Conservation (phyloP, 2,888 invertebrate genomes). For the Cephalotes varians region DNA sequence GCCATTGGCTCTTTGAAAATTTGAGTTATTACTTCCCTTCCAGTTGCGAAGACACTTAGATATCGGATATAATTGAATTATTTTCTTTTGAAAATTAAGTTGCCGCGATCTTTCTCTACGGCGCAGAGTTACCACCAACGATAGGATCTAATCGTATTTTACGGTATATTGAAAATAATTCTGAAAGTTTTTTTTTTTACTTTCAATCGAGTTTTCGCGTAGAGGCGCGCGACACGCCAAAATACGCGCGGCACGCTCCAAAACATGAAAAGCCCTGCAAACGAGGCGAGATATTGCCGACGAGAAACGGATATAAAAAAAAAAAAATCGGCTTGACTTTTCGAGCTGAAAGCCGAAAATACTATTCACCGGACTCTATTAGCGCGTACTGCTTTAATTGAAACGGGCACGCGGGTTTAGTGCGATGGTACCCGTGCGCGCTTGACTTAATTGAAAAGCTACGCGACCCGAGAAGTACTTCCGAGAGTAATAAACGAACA, state of each 20-base stretch:
- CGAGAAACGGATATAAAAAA: conserved; percentile 3
- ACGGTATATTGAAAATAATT: background rate
- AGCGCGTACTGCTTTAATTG: conserved; percentile 60
- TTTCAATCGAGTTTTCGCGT: conserved; percentile 11
- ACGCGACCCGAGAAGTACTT: conserved; percentile 45
- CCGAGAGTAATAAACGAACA: conserved; percentile 37
- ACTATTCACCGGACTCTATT: conserved; percentile 31
- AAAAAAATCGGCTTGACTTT: conserved; percentile 35
- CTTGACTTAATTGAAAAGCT: conserved; percentile 65
- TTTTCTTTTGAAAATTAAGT: conserved; percentile 8
- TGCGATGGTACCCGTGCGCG: conserved; percentile 30
- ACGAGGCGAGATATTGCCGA: conserved; percentile 5
- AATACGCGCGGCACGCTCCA: background rate
- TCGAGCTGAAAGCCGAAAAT: conserved; percentile 8
- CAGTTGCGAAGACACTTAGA: background rate
- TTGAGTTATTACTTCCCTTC: background rate
- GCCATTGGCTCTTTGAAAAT: background rate
- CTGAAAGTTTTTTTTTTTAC: background rate
- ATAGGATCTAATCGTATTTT: background rate
- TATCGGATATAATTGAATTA: background rate
- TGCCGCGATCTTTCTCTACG: background rate
- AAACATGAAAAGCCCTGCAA: conserved; percentile 4
- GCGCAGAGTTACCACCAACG: background rate
- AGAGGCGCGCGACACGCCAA: background rate
- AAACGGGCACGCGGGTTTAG: conserved; percentile 57